These are phyloP conservation scores for Erythrolamprus reginae DNA, from an alignment of 2,113 vertebrate species.

Conservation along the genomic window DNA sequence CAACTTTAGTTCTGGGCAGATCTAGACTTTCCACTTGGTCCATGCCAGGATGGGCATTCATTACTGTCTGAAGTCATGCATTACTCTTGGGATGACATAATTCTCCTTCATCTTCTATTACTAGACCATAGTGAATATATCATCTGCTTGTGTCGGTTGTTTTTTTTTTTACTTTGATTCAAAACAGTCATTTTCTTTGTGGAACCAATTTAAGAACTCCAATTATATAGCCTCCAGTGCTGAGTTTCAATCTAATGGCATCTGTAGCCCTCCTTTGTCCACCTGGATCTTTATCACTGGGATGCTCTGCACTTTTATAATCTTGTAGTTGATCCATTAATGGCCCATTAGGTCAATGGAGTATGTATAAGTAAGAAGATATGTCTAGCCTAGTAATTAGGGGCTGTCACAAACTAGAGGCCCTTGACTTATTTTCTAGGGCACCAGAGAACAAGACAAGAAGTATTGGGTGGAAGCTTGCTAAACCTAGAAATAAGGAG, in stretches of 20 bases:
- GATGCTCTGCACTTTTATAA: neutral
- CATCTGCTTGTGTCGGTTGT: neutral
- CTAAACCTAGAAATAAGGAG: neutral
- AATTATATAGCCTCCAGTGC: neutral
- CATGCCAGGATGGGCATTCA: neutral
- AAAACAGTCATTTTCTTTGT: neutral
- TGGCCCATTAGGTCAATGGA: neutral
- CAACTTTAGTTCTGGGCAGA: neutral
- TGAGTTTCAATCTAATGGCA: neutral
- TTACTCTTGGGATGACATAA: neutral
- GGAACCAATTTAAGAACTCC: neutral
- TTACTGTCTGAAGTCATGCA: neutral
- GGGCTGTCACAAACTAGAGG: too few species aligned
- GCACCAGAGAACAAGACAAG: neutral
- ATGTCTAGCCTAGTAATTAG: neutral
- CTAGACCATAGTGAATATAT: neutral
- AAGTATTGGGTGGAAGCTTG: neutral
- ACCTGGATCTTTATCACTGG: neutral
- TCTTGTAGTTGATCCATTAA: neutral
- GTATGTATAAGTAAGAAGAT: neutral
- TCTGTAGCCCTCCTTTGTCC: neutral
- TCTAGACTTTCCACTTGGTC: neutral
- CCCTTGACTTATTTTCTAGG: neutral
- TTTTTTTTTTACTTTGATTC: neutral
- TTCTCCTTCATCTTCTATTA: neutral